Evolutionary conservation across 2,888 invertebrate species (phyloP).

Genomic region (Orgyia antiqua): DNA sequence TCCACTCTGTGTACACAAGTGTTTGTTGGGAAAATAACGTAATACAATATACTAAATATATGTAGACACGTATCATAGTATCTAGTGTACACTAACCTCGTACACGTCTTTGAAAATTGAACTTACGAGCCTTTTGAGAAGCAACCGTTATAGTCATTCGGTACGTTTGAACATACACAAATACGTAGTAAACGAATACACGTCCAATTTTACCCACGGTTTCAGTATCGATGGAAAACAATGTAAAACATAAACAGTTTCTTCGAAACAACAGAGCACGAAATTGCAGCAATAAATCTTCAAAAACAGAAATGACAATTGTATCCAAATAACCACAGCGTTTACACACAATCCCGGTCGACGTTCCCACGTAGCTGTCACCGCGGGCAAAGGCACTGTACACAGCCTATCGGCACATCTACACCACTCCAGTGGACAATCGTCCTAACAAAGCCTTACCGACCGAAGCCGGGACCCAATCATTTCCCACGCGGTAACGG

Average conservation of each 20-base stretch:
- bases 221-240: constrained; percentile 1
- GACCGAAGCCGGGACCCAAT: constrained; percentile 58
- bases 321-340: constrained; percentile 49
- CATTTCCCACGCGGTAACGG: constrained; percentile 77
- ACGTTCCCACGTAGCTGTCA: constrained; percentile 74
- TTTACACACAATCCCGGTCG: constrained; percentile 57
- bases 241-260: constrained; percentile 9
- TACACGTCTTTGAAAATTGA: constrained; percentile 35
- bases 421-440: constrained; percentile 73
- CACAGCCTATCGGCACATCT: constrained; percentile 69
- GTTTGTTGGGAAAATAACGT: constrained; percentile 37
- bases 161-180: background rate
- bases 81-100: constrained; percentile 25
- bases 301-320: constrained; percentile 39
- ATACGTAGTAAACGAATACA: no score
- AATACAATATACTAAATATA: constrained; percentile 33
- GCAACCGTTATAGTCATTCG: constrained; percentile 26
- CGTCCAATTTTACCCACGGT: no score
- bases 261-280: constrained; percentile 9
- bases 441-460: constrained; percentile 74
- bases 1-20: constrained; percentile 35
- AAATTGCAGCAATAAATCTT: constrained; percentile 33
- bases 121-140: constrained; percentile 33
- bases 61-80: no score
- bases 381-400: constrained; percentile 47